Evolutionary conservation across 2,888 invertebrate species (phyloP), one percentile per base, ranked within the genome.

Genomic region (Aporophyla lueneburgensis): DNA sequence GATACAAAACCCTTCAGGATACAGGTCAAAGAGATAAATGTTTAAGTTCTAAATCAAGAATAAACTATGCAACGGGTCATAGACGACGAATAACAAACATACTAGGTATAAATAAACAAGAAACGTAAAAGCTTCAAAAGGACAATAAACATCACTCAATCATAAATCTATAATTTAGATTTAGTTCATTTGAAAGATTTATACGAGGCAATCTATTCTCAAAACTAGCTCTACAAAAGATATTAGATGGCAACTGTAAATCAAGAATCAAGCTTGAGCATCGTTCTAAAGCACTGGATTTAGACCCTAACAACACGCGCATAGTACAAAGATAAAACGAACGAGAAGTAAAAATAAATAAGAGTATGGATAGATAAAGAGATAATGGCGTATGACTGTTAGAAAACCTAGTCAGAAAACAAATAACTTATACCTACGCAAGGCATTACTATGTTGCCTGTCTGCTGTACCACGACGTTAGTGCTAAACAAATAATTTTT

Each of bases 141-240:
- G 40, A 21, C 14, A 40, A 56, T 65, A 56, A 76, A 76, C 14
- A 21, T 63, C 6, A 75, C 49, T 6, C 33, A 53, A 21, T 21
- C 74, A 63, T 63, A 75, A 76, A 76, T 27, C 54, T 21, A 12
- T 33, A 33, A 12, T 59, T 10, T 21, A 59, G 33, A 19, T 33
- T 33, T 33, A 33, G 59, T 21, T 33, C 21, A 21, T 2, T 10
- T 5, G 33, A 33, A 3, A 61, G 21, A 33, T 59, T 59, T 33
- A 59, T 59, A 59, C 21, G 6, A 33, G 59, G 33, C 33, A 33
- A 33, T 19, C 59, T 33, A 12, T 59, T 33, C 27, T 33, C 10
- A 59, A 59, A 59, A 59, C 19, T 54, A 54, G 54, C 0, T 33
- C 19, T 33, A 59, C 59, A 19, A 2, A 58, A 7, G 24, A 56